A percentile compares a stretch with the other conserved stretches of the same genome.
These are phyloP conservation scores for Aspidapion aeneum DNA, from an alignment of 2,888 invertebrate genomes.

Conservation along the genomic window DNA sequence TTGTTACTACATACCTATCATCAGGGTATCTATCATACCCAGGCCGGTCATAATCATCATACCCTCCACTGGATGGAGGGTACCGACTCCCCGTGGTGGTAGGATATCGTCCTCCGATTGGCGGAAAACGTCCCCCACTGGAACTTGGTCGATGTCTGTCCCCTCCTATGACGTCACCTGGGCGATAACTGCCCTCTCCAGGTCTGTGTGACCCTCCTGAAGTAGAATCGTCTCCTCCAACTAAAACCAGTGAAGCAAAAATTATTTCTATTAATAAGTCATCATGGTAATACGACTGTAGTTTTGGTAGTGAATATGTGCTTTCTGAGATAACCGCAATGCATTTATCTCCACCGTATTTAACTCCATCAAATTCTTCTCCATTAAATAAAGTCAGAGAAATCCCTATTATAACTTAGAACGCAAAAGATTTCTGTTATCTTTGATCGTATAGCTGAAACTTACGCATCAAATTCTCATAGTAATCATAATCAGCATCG, in stretches of 20 bases:
- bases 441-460: too few relatives aligned
- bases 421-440: too few relatives aligned
- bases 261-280: constrained; percentile 1
- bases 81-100: constrained; percentile 36
- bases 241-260: constrained; percentile 23
- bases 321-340: too few relatives aligned
- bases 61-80: constrained; percentile 41
- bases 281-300: too few relatives aligned
- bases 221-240: constrained; percentile 38
- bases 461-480: constrained; percentile 91
- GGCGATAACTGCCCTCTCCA: constrained; percentile 31
- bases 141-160: constrained; percentile 29
- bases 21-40: constrained; percentile 22
- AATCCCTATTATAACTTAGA: too few relatives aligned
- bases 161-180: constrained; percentile 27
- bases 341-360: too few relatives aligned
- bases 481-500: constrained; percentile 90
- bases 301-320: too few relatives aligned
- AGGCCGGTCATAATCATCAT: constrained; percentile 30
- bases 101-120: constrained; percentile 27
- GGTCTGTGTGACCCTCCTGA: constrained; percentile 29
- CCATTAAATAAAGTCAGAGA: too few relatives aligned
- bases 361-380: too few relatives aligned
- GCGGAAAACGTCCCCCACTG: constrained; percentile 28
- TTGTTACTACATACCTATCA: constrained; percentile 4